Conservation (phyloP, 2,888 invertebrate genomes). For the Orchestes rusci region DNA sequence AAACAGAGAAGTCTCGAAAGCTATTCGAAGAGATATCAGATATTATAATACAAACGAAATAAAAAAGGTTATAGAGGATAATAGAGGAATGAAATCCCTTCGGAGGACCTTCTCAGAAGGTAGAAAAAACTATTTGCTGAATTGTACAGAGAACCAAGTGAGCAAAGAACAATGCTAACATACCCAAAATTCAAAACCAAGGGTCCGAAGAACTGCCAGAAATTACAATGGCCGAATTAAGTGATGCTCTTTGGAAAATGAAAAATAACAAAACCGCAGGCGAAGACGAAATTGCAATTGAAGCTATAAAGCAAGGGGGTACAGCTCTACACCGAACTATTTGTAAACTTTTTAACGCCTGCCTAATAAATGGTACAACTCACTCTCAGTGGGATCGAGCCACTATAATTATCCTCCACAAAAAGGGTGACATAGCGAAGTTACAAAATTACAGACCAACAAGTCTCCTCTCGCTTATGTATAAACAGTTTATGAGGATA, state of each 20-base stretch:
- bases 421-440: neutral
- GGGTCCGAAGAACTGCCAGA: neutral
- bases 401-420: slow-evolving; percentile 5
- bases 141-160: neutral
- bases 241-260: neutral
- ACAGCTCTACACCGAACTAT: neutral
- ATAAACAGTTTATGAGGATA: slow-evolving; percentile 1
- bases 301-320: neutral
- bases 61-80: neutral
- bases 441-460: neutral
- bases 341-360: slow-evolving; percentile 2
- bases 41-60: neutral
- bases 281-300: slow-evolving; percentile 3
- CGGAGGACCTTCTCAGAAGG: slow-evolving; percentile 3
- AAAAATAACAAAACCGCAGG: slow-evolving; percentile 6
- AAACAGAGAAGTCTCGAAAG: neutral
- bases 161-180: neutral
- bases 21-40: neutral
- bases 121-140: too few species aligned
- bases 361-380: slow-evolving; percentile 3
- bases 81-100: neutral
- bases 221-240: slow-evolving; percentile 3
- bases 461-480: neutral
- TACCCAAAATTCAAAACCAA: slow-evolving; percentile 5
- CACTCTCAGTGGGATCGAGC: slow-evolving; percentile 2